Evolutionary conservation across 2,113 vertebrate genomes (phyloP), one percentile per base, ranked within the genome.

Genomic region (Puma concolor): DNA sequence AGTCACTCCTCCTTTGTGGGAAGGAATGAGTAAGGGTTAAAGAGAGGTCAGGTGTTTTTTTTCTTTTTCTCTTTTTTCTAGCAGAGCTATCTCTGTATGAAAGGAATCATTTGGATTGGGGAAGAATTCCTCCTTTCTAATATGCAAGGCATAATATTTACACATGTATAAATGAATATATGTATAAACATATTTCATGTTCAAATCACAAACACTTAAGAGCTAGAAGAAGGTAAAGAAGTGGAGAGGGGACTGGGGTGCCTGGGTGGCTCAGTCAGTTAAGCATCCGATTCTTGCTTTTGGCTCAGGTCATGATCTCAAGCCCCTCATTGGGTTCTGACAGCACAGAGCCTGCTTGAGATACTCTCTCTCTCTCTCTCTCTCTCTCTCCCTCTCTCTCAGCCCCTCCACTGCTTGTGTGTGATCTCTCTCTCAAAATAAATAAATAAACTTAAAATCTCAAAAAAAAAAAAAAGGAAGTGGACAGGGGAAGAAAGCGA

Each of bases 31-130:
- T 90, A 85, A 81, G 41, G 44, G 17, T 2, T 77, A 41, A 92
- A 94, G 21, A 94, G 16, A 89, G 33, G 8, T 33, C 54, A 87
- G 38, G 17, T 69, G n/a, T 23, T 31, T 60, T 63, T 16, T 63
- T 63, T 2, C 25, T 54, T 60, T 7, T 60, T 60, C 19, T 33
- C 41, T 50, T 93, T 95, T 93, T 74, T 13, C 44, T 88, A 29
- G 29, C 36, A 93, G 36, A 87, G 60, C 36, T 96, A 41, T 74
- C 33, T 54, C 52, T 85, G 50, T 41, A 80, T 72, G 74, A 87
- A 83, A 97, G 17, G n/a, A 96, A 96, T 92, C 0, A 82, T 89
- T 54, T 92, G 81, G 63, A 72, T 82, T 57, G 50, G 25, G 31
- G n/a, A 92, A 90, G 21, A 96, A 89, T 36, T 84, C 36, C 2